Evolutionary conservation across 1,140 invertebrate species (phyloP).

Genomic region (Geopemphigus sp.): DNA sequence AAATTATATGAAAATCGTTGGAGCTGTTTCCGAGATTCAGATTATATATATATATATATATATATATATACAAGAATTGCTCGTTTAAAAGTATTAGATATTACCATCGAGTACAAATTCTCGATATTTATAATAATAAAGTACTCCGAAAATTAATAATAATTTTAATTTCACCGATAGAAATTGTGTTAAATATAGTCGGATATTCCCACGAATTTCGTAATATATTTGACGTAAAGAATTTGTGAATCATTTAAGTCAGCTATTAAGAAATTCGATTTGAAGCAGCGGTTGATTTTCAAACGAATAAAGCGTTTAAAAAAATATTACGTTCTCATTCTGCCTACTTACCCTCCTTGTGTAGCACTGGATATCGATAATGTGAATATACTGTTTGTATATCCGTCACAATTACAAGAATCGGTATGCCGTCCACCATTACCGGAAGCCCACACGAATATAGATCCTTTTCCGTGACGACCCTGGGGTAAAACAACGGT

Average conservation of each 20-base stretch:
- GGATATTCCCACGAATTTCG: not conserved
- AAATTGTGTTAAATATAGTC: not conserved
- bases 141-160: not conserved
- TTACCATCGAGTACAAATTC: too few species aligned
- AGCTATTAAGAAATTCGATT: too few species aligned
- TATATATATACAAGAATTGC: too few species aligned
- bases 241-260: not conserved
- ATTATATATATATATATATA: too few species aligned
- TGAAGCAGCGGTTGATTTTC: too few species aligned
- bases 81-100: too few species aligned
- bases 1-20: too few species aligned
- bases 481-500: constrained; percentile 58
- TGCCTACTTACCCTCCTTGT: constrained; percentile 78
- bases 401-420: constrained; percentile 97
- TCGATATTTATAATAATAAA: too few species aligned
- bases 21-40: too few species aligned
- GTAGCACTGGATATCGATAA: constrained; percentile 94
- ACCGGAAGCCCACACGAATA: constrained; percentile 98
- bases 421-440: constrained; percentile 93
- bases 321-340: too few species aligned
- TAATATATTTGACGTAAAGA: not conserved
- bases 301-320: too few species aligned
- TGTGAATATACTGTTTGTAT: constrained; percentile 99
- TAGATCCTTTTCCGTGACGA: constrained; percentile 89
- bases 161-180: not conserved